Evolutionary conservation across 1,140 invertebrate genomes (phyloP).

Genomic region (Neodiprion pinetum): DNA sequence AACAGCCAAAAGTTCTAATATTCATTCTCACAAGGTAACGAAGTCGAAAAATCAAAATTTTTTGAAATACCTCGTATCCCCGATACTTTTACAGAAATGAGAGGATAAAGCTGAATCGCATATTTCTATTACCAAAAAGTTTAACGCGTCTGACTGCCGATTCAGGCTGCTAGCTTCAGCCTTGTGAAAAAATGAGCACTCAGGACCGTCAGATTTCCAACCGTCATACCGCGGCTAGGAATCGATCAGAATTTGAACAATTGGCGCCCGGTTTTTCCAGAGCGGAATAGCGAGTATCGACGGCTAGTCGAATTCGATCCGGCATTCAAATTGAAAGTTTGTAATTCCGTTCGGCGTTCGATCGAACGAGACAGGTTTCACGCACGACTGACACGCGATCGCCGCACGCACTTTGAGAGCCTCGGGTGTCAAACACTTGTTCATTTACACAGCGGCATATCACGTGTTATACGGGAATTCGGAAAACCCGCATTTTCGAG

Average conservation of each 20-base stretch:
- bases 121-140: too few relatives aligned
- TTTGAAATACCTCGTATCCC: too few relatives aligned
- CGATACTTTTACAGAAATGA: too few relatives aligned
- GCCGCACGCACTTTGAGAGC: neutral
- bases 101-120: too few relatives aligned
- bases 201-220: too few relatives aligned
- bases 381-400: neutral
- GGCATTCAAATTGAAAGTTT: neutral
- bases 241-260: neutral
- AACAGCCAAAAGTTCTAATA: too few relatives aligned
- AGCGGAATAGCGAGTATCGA: neutral
- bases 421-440: neutral
- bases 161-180: too few relatives aligned
- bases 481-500: neutral
- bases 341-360: neutral
- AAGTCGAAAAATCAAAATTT: too few relatives aligned
- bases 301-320: neutral
- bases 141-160: too few relatives aligned
- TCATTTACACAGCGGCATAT: neutral
- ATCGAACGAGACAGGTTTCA: slow-evolving; percentile 2
- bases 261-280: neutral
- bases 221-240: too few relatives aligned
- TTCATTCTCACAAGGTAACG: too few relatives aligned
- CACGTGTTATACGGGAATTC: neutral
- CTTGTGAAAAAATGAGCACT: too few relatives aligned